A percentile compares a stretch with the other conserved stretches of the same genome.
phyloP scores from a whole-genome alignment of 30 jellyfish, hydroid and myxozoan genomes.

The Chironex yamaguchii region DNA sequence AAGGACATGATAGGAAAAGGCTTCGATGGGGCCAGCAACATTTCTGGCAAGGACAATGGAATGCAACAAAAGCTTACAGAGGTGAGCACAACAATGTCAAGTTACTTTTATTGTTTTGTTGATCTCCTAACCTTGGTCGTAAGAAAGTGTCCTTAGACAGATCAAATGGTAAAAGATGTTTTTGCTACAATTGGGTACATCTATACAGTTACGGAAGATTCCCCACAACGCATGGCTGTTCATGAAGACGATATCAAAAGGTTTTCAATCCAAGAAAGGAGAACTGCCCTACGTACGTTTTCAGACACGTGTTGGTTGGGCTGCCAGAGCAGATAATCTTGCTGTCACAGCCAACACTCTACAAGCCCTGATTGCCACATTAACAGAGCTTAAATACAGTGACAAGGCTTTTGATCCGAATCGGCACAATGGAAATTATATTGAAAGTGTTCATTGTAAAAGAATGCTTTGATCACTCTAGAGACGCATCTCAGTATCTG shows the following conservation, averaged over 20 bases:
- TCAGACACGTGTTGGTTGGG: slow-evolving; percentile 68
- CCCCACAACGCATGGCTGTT: slow-evolving; percentile 60
- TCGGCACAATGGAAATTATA: slow-evolving; percentile 24
- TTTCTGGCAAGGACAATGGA: slow-evolving; percentile 53
- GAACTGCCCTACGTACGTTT: slow-evolving; percentile 33
- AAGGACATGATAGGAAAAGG: slow-evolving; percentile 7
- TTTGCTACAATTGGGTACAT: slow-evolving; percentile 43
- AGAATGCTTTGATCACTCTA: slow-evolving; percentile 30
- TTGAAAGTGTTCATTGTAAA: slow-evolving; percentile 26
- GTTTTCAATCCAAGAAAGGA: slow-evolving; percentile 9
- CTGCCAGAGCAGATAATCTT: slow-evolving; percentile 49
- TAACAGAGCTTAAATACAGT: slow-evolving; percentile 4
- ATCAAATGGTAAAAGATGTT: slow-evolving; percentile 21
- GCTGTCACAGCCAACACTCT: slow-evolving; percentile 14
- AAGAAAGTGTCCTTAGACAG: slow-evolving; percentile 2
- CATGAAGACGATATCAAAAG: not conserved
- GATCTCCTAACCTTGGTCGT: slow-evolving; percentile 31
- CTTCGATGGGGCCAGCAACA: slow-evolving; percentile 30
- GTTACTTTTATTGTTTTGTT: slow-evolving; percentile 27
- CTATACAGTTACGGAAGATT: slow-evolving; percentile 22
- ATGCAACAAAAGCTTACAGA: slow-evolving; percentile 34
- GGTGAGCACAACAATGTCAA: slow-evolving; percentile 28
- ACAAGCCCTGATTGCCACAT: slow-evolving; percentile 36
- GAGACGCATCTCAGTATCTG: slow-evolving; percentile 16
- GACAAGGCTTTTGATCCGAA: slow-evolving; percentile 15